These are phyloP conservation scores for Cryptoprocta ferox DNA, from an alignment of 2,797 vertebrate genomes.

Conservation along the genomic window DNA sequence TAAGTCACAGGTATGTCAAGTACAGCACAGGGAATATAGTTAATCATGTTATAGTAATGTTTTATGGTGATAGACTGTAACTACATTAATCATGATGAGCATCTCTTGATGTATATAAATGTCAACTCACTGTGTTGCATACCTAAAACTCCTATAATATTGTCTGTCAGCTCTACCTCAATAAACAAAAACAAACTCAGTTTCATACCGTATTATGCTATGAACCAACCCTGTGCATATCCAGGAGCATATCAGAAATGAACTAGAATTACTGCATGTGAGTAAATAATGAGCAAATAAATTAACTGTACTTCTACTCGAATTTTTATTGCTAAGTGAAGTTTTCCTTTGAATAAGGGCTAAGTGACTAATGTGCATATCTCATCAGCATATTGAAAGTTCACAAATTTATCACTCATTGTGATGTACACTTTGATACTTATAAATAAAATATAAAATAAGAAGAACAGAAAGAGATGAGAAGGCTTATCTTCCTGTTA, in stretches of 20 bases:
- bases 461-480: not conserved
- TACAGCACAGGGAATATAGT: not conserved
- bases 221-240: not conserved
- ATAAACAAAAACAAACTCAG: not conserved
- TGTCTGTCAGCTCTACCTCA: not conserved
- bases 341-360: conserved; percentile 39
- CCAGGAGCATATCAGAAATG: not conserved
- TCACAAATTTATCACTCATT: conserved; percentile 22
- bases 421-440: not conserved
- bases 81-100: not conserved
- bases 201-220: not conserved
- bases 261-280: not conserved
- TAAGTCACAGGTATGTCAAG: not conserved
- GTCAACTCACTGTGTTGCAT: not conserved
- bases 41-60: not conserved
- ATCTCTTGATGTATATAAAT: not conserved
- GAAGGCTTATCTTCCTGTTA: not conserved
- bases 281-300: conserved; percentile 7
- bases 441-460: conserved; percentile 40
- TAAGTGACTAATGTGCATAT: not conserved
- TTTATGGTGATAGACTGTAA: not conserved
- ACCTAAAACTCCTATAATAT: not conserved
- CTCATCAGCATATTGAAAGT: conserved; percentile 37
- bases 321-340: not conserved
- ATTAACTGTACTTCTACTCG: not conserved